Conservation (phyloP, 2,113 vertebrate genomes). For the Xiphophorus maculatus region DNA sequence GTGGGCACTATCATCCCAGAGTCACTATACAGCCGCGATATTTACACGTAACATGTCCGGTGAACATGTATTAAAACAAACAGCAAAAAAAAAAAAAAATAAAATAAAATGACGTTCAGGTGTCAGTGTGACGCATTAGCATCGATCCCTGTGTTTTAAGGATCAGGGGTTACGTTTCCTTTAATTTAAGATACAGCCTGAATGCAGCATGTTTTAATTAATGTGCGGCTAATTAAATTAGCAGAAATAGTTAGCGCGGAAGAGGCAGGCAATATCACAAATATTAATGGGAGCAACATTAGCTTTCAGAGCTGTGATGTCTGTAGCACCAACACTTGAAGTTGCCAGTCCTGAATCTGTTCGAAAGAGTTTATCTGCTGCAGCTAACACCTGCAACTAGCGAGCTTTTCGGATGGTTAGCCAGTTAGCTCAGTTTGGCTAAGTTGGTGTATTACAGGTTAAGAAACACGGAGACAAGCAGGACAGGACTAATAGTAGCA, state of each 20-base stretch:
- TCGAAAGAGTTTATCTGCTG: conserved; percentile 9
- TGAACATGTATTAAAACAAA: neutral
- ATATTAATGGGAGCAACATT: neutral
- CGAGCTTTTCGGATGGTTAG: conserved; percentile 18
- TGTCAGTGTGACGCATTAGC: neutral
- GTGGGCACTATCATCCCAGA: neutral
- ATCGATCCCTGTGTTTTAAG: neutral
- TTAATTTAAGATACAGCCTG: neutral
- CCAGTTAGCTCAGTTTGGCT: conserved; percentile 56
- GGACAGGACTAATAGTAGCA: neutral
- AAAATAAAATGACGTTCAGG: neutral
- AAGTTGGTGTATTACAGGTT: conserved; percentile 51
- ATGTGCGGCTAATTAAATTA: conserved; percentile 1
- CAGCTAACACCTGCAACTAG: conserved; percentile 2
- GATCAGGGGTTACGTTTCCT: neutral
- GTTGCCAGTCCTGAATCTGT: conserved; percentile 16
- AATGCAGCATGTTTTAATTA: neutral
- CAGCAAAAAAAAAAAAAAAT: neutral
- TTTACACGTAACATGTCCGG: neutral
- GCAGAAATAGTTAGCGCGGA: neutral
- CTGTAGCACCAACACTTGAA: conserved; percentile 11
- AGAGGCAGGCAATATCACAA: neutral
- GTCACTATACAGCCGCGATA: neutral
- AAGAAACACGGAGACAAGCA: conserved; percentile 12
- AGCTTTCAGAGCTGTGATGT: conserved; percentile 22